Evolutionary conservation across 2,888 invertebrate genomes (phyloP), one percentile per base, ranked within the genome.

Genomic region (Acleris holmiana): DNA sequence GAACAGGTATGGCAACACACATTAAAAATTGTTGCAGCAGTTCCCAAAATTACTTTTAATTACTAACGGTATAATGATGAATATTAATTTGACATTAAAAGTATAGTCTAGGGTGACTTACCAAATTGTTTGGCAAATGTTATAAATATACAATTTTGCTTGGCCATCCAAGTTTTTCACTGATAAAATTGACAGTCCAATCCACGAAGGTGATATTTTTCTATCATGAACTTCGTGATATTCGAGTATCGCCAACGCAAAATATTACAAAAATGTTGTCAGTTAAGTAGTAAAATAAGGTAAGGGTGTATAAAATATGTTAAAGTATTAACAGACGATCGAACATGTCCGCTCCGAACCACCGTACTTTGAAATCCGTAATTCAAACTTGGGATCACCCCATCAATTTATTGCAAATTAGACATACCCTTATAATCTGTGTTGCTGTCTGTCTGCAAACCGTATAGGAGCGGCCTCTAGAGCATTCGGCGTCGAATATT

Each of bases 241-340:
- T 1, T 4, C n/a, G 65, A 75, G 86, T 86, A 83, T 86, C 82
- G 85, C 86, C 84, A 84, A 74, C 61, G 63, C 23, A 64, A 69
- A 84, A 83, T 82, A 80, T 74, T 17, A 40, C 21, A 53, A 64
- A 67, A 66, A 75, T 78, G 74, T 59, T 65, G 59, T 48, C 64
- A 49, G 25, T 47, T 10, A 41, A 48, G 53, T 29, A 29, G 8
- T 8, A 8, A 25, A 6, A 23, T 4, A 23, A 25, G 7, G 8
- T 7, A 8, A 25, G 2, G 7, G 7, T 8, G 25, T 25, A 25
- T 25, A 29, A 8, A 0, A 2, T 29, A 29, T n/a, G n/a, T 5
- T 29, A 29, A 29, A 29, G 29, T 29, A 29, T 29, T 29, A 29
- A 29, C 8, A 29, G 8, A 7, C 25, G 25, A 7, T 25, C 25